Base-by-base conservation (phyloP, 1,140 invertebrate genomes). In the Cecropterus lyciades region DNA sequence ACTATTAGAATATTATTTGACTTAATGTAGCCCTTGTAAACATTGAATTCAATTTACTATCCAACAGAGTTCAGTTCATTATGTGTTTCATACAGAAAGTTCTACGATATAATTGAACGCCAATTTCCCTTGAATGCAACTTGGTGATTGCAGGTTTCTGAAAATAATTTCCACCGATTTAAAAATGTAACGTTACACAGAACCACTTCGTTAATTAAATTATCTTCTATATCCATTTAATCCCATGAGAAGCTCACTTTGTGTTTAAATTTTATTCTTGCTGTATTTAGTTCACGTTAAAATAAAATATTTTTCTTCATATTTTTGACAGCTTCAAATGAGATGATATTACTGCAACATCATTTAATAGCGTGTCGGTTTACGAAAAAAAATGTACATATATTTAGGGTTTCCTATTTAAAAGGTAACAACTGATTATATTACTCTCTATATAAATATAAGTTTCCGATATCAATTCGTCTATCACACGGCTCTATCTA, bases 171-270 rank as follows among this genome's bases (percentile, higher is more conserved):
- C n/a, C 51, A n/a, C 17, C 15, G 14, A 40, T 14, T 55, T 55
- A 27, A 24, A 55, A 40, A 40, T 37, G 13, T 24, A 14, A 52
- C 49, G 27, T 52, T 3, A 33, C 7, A 40, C 20, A 15, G 27
- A 27, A 14, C 11, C 51, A 55, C 17, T 46, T 40, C 51, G 33
- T 55, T 55, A 55, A 55, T 55, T 55, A 55, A 55, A 55, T 55
- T 55, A 40, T 9, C 40, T 40, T n/a, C 15, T 52, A 13, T 40
- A 46, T 46, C 3, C 20, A 49, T 49, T 49, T 49, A 24, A 20
- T 49, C 11, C 9, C 10, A 24, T 49, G 16, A 49, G 15, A 1
- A 49, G 17, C 1, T n/a, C 16, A 6, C 11, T 14, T 43, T 43
- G n/a, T 14, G 40, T 27, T 49, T 49, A 24, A 49, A 49, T 24